Conservation (phyloP, 2,888 invertebrate genomes). For the Spilarctia lutea region DNA sequence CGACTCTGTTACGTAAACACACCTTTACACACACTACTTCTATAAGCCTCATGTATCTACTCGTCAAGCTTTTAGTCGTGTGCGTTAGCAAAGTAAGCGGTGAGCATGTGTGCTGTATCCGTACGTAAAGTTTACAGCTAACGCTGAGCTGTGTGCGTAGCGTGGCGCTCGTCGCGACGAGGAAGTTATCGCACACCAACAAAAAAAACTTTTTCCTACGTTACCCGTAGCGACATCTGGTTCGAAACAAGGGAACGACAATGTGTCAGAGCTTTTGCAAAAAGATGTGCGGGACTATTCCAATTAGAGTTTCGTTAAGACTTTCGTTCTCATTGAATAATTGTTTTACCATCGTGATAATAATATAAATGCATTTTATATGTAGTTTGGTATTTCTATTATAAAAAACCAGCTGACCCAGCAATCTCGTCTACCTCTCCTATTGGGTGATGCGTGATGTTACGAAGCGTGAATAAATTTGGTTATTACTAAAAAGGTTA, state of each 20-base stretch:
- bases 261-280: constrained; percentile 55
- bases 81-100: constrained; percentile 40
- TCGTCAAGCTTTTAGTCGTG: constrained; percentile 36
- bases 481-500: too few species aligned
- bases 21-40: constrained; percentile 51
- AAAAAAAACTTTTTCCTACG: constrained; percentile 65
- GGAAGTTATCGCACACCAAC: constrained; percentile 62
- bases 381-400: background rate
- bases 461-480: too few species aligned
- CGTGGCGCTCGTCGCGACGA: constrained; percentile 54
- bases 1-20: constrained; percentile 50
- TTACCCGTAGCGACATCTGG: constrained; percentile 79
- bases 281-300: constrained; percentile 61
- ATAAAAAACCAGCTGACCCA: too few species aligned
- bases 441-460: too few species aligned
- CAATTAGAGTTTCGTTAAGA: constrained; percentile 20
- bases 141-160: constrained; percentile 50
- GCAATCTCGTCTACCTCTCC: too few species aligned
- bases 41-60: constrained; percentile 48
- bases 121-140: constrained; percentile 53
- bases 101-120: constrained; percentile 56
- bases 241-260: constrained; percentile 56
- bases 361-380: background rate
- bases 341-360: background rate
- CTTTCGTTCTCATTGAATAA: constrained; percentile 6